phyloP scores from a whole-genome alignment of 2,888 invertebrate genomes.

The Stenodema calcarata region DNA sequence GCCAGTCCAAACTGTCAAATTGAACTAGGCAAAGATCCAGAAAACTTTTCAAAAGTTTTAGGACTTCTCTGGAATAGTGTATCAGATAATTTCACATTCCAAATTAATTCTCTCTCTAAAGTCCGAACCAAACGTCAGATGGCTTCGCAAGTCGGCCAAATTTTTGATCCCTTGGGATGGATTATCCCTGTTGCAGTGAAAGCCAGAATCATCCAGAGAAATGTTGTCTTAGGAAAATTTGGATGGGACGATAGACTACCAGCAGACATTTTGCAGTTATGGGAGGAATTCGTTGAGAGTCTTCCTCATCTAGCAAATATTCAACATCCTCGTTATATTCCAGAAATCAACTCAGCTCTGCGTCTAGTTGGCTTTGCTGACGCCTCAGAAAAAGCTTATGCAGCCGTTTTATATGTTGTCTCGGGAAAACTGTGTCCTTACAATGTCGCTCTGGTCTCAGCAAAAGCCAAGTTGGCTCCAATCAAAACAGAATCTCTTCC shows the following conservation, averaged over 20 bases:
- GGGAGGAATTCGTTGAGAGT: no score
- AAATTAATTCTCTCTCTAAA: not conserved
- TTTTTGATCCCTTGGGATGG: constrained; percentile 8
- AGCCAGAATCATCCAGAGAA: not conserved
- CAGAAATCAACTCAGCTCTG: not conserved
- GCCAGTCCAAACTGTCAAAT: no score
- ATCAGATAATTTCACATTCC: not conserved
- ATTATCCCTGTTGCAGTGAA: not conserved
- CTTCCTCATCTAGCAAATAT: no score
- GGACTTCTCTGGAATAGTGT: not conserved
- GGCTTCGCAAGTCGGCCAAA: not conserved
- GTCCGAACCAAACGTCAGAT: not conserved
- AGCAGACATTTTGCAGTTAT: no score
- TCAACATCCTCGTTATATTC: no score
- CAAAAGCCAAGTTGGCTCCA: no score
- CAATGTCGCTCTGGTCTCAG: no score
- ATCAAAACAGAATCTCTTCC: no score
- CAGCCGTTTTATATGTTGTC: not conserved
- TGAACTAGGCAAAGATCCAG: not conserved
- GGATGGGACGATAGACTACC: not conserved
- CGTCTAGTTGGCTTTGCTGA: not conserved
- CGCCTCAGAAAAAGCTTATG: not conserved
- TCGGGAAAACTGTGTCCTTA: no score
- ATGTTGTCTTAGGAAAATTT: not conserved
- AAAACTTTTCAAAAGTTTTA: not conserved